These are phyloP conservation scores for Epizoanthus ramosus DNA, from an alignment of 92 coral and sea anemone genomes.

Conservation along the genomic window DNA sequence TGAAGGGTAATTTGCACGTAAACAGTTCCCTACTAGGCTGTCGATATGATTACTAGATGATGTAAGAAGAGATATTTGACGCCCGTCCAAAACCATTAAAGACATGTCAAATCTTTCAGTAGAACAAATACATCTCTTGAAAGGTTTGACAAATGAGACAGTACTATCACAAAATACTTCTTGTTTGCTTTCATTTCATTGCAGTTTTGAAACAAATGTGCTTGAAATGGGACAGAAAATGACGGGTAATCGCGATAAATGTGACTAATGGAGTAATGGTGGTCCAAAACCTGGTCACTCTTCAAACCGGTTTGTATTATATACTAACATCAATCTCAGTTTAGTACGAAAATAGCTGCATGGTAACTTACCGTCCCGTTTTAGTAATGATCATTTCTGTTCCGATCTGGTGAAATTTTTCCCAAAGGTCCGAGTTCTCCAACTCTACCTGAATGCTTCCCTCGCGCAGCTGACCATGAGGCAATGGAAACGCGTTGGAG, in stretches of 20 bases:
- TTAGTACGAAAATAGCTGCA: neutral
- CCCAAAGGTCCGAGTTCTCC: conserved; percentile 89
- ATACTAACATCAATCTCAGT: neutral
- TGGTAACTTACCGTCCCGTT: conserved; percentile 84
- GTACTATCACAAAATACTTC: conserved; percentile 26
- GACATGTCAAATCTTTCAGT: conserved; percentile 41
- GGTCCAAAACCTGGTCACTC: neutral
- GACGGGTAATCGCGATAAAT: conserved; percentile 3
- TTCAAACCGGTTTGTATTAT: neutral
- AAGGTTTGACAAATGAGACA: conserved; percentile 39
- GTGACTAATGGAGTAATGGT: neutral
- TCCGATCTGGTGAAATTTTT: conserved; percentile 86
- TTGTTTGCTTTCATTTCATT: conserved; percentile 46
- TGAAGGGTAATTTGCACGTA: neutral
- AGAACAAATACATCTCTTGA: conserved; percentile 48
- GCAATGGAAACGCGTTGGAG: conserved; percentile 69
- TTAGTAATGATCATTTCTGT: conserved; percentile 93
- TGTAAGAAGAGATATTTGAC: conserved; percentile 32
- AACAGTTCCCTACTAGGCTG: too few species aligned
- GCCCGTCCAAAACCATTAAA: conserved; percentile 44
- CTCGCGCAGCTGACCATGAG: conserved; percentile 77
- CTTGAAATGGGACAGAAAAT: conserved; percentile 25
- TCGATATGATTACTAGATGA: neutral
- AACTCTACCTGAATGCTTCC: conserved; percentile 76
- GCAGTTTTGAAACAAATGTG: conserved; percentile 42